These are phyloP conservation scores for Cheirogaleus medius DNA, from an alignment of 2,113 vertebrate species.

Conservation along the genomic window DNA sequence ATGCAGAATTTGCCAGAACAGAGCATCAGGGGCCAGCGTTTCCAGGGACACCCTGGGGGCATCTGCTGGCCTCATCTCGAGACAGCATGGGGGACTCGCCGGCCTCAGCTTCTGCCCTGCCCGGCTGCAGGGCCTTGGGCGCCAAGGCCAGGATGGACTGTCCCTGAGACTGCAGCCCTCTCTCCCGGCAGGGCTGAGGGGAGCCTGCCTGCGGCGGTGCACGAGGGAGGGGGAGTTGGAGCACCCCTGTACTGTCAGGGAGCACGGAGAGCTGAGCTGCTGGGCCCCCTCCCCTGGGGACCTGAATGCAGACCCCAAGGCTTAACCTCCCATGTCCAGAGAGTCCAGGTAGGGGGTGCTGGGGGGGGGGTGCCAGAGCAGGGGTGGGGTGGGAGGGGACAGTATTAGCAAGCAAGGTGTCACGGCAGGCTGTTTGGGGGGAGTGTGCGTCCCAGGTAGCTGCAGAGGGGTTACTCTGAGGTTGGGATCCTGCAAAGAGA, in stretches of 20 bases:
- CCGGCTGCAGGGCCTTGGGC: background rate
- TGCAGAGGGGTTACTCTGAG: background rate
- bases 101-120: background rate
- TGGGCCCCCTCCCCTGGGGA: background rate
- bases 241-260: background rate
- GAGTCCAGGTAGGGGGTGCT: background rate
- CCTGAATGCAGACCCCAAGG: accelerated
- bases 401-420: too few relatives aligned
- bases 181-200: background rate
- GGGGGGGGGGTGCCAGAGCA: background rate
- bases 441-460: background rate
- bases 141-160: accelerated
- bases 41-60: background rate
- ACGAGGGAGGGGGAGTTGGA: background rate
- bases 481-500: background rate
- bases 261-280: background rate
- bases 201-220: too few relatives aligned
- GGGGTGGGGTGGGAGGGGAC: too few relatives aligned
- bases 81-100: accelerated
- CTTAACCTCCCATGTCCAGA: background rate
- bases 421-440: too few relatives aligned
- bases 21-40: too few relatives aligned
- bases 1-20: background rate
- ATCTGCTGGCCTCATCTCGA: background rate
- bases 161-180: background rate